These are phyloP conservation scores for Trogon melanurus DNA, from an alignment of 2,113 vertebrate genomes.

Conservation along the genomic window DNA sequence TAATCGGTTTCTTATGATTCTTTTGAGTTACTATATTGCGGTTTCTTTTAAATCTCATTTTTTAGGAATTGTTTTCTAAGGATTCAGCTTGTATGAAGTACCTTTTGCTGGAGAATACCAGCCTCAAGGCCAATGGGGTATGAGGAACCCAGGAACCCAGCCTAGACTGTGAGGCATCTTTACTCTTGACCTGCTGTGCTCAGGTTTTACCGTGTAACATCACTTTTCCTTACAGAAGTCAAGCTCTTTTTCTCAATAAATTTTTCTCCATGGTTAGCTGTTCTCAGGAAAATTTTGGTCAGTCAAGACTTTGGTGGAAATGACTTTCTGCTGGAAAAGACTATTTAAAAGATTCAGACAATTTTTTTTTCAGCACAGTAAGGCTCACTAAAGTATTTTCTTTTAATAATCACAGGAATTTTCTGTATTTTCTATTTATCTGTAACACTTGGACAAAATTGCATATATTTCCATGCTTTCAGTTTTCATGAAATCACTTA, in stretches of 20 bases:
- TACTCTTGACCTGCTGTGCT: not conserved
- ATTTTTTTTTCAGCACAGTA: not conserved
- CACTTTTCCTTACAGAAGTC: not conserved
- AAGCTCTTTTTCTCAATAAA: not conserved
- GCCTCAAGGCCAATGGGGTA: rapidly evolving
- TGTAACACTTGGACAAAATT: not conserved
- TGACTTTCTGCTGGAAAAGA: not conserved
- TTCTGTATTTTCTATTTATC: not conserved
- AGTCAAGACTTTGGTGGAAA: not conserved
- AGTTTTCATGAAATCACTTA: conserved; percentile 46
- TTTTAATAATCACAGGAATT: not conserved
- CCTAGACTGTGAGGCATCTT: not conserved
- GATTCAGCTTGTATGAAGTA: not conserved
- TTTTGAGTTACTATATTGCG: not conserved
- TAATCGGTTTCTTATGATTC: not conserved
- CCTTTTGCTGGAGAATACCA: not conserved
- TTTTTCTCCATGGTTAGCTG: not conserved
- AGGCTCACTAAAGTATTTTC: not conserved
- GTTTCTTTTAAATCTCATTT: not conserved
- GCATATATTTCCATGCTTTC: conserved; percentile 22
- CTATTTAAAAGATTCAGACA: not conserved
- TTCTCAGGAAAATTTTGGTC: conserved; percentile 12
- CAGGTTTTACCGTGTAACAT: not conserved
- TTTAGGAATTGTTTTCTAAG: not conserved
- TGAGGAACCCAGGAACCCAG: not conserved